A percentile compares a stretch with the other conserved stretches of the same genome.
phyloP scores from a whole-genome alignment of 1,140 invertebrate species.

The Heliconius hermathena region DNA sequence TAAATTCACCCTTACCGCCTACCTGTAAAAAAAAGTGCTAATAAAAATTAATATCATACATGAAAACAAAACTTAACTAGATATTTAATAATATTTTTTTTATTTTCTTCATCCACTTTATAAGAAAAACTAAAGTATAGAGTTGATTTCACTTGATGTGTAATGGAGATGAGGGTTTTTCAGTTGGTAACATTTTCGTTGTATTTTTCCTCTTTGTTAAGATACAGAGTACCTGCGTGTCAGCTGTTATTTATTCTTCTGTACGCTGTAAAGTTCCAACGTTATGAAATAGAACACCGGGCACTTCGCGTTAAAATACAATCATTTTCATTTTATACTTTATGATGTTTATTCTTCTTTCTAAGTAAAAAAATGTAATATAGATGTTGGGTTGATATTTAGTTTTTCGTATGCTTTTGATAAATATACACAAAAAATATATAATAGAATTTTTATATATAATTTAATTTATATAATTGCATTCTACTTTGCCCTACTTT shows the following conservation, averaged over 20 bases:
- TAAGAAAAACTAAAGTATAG: conserved; percentile 34
- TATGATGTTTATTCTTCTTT: neutral
- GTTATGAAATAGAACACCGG: conserved; percentile 16
- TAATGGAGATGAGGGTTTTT: conserved; percentile 51
- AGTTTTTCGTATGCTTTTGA: no score
- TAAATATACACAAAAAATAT: no score
- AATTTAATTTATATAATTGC: no score
- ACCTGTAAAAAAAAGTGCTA: no score
- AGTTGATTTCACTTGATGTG: conserved; percentile 45
- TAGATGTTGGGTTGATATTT: neutral
- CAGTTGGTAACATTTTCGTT: conserved; percentile 35
- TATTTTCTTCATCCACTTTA: conserved; percentile 25
- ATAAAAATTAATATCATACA: no score
- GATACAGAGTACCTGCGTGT: conserved; percentile 28
- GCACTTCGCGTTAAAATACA: conserved; percentile 5
- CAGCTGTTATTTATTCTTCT: conserved; percentile 34
- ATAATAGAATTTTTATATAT: no score
- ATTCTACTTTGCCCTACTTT: no score
- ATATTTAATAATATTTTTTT: no score
- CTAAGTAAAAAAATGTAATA: neutral
- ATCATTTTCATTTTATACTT: conserved; percentile 6
- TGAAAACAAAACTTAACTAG: no score
- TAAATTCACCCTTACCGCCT: no score
- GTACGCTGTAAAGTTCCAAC: conserved; percentile 30
- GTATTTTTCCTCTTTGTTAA: conserved; percentile 19